Percentiles rank a stretch among this genome's conserved stretches.
These are phyloP conservation scores for Aspidoscelis tigris DNA, from an alignment of 2,113 vertebrate species.

Conservation along the genomic window DNA sequence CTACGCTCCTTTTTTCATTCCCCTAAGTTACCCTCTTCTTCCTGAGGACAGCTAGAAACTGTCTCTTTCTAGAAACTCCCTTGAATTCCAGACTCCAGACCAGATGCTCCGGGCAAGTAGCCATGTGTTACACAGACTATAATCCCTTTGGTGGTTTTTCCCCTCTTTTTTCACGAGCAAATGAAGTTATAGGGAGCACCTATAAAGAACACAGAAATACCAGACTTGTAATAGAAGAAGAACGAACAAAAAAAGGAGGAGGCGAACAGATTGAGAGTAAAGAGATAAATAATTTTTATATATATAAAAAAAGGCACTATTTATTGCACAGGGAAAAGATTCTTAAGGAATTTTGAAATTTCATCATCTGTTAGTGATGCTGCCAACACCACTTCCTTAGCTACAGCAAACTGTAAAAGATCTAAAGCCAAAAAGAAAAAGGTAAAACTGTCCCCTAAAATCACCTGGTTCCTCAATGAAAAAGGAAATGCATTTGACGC, in stretches of 20 bases:
- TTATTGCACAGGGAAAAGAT: too few relatives aligned
- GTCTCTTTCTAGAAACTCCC: too few relatives aligned
- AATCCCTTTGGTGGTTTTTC: too few relatives aligned
- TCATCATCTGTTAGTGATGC: background rate
- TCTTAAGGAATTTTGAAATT: background rate
- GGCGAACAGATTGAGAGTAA: background rate
- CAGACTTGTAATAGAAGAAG: background rate
- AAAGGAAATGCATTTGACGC: background rate
- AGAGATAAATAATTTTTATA: background rate
- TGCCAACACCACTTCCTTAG: background rate
- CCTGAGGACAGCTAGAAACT: too few relatives aligned
- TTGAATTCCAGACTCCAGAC: too few relatives aligned
- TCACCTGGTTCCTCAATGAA: constrained; percentile 2
- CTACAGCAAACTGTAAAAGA: background rate
- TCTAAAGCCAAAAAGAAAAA: background rate
- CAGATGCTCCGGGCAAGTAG: background rate
- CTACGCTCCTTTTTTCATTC: too few relatives aligned
- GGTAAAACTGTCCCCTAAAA: background rate
- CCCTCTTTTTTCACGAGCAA: too few relatives aligned
- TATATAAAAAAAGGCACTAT: too few relatives aligned
- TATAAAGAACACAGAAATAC: too few relatives aligned
- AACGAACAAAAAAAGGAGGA: background rate
- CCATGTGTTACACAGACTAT: background rate
- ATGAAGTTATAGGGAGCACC: too few relatives aligned
- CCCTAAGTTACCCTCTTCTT: too few relatives aligned